Evolutionary conservation across 2,888 invertebrate genomes (phyloP), one percentile per base, ranked within the genome.

Genomic region (Cheiracanthium punctorium): DNA sequence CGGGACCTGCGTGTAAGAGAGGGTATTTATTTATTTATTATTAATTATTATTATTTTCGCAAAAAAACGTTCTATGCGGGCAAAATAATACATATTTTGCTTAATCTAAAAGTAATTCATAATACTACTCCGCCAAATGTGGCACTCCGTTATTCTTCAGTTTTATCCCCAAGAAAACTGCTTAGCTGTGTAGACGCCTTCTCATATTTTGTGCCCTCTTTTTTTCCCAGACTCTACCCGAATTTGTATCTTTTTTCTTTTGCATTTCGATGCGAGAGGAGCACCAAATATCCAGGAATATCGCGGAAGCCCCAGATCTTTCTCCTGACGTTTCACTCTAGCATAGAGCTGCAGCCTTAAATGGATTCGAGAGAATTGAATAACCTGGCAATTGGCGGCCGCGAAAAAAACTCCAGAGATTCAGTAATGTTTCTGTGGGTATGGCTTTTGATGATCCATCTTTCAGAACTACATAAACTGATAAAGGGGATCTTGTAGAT

Each of bases 271-370:
- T 76, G 67, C 65, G 67, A 32, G 76, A 41, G 76, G 28, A 32
- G 70, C 33, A 43, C 58, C 41, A 48, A 72, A 80, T 75, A 72
- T 82, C 82, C 82, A 82, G 82, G 82, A 82, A 82, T 82, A 82
- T 76, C 75, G 58, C 75, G 70, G 33, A 72, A 76, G 75, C 58
- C 75, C 82, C 58, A 76, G 80, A 80, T 80, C 80, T 80, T 48
- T 28, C 17, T 64, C 41, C 64, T 29, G 73, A 20, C 24, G 58
- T 37, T 37, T 32, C 32, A 4, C 32, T 64, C 28, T 20, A 29
- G 48, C 24, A n/a, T n/a, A 30, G 69, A 48, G 48, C 74, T n/a
- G 81, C 37, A 20, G 69, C 81, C 81, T 33, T 82, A 82, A 82
- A 82, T 75, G 80, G 80, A 74, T 81, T 73, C 80, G 7, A 30